These are phyloP conservation scores for Leiothrix lutea DNA, from an alignment of 2,113 vertebrate species.

Conservation along the genomic window DNA sequence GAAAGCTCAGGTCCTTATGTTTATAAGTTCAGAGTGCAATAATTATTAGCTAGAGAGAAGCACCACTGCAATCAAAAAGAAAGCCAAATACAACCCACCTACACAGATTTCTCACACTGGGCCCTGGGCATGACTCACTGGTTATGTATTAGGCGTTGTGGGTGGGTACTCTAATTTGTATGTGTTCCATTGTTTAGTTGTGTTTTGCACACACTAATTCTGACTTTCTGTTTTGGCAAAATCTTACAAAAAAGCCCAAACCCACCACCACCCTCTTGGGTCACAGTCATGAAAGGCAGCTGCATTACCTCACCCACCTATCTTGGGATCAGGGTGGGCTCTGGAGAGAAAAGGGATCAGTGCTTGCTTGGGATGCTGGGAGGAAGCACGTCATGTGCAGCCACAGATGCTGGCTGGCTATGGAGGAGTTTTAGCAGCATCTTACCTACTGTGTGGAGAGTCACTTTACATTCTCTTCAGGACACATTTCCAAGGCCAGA, in stretches of 20 bases:
- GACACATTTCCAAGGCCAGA: neutral
- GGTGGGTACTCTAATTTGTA: constrained; percentile 44
- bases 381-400: neutral
- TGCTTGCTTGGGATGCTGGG: neutral
- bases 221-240: constrained; percentile 56
- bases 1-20: neutral
- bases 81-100: constrained; percentile 40
- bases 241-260: neutral
- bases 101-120: constrained; percentile 54
- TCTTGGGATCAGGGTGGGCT: constrained; percentile 21
- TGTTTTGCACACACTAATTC: constrained; percentile 10
- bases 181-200: constrained; percentile 41
- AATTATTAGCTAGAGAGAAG: constrained; percentile 34
- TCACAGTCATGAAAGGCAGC: neutral
- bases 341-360: neutral
- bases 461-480: neutral
- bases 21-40: constrained; percentile 22
- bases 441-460: neutral
- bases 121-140: constrained; percentile 32
- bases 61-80: constrained; percentile 14
- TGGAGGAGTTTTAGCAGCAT: neutral
- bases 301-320: constrained; percentile 27
- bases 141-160: constrained; percentile 30
- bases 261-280: neutral
- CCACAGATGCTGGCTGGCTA: neutral